A percentile compares a stretch with the other conserved stretches of the same genome.
Conservation (phyloP, 2,888 invertebrate genomes). For the Apamea anceps region DNA sequence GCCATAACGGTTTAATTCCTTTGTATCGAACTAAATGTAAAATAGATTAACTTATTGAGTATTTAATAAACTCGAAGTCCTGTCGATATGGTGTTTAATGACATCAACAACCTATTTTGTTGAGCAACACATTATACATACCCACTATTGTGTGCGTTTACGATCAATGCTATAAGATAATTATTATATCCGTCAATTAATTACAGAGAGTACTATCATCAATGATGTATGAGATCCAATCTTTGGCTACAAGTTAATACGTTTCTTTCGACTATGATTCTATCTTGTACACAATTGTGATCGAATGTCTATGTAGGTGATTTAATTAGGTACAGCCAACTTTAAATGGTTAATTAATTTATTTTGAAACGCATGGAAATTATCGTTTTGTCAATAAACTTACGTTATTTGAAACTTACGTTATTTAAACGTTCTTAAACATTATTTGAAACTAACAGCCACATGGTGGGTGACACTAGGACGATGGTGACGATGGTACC, state of each 20-base stretch:
- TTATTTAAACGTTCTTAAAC: not conserved
- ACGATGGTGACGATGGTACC: too few relatives aligned
- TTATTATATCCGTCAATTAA: conserved; percentile 52
- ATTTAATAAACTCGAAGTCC: conserved; percentile 59
- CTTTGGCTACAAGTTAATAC: conserved; percentile 53
- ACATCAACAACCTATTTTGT: conserved; percentile 28
- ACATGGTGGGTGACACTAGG: not conserved
- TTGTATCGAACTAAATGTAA: conserved; percentile 72
- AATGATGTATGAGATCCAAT: conserved; percentile 58
- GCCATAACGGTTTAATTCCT: conserved; percentile 67
- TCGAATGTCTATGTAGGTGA: conserved; percentile 11
- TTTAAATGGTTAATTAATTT: not conserved
- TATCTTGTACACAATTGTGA: conserved; percentile 19
- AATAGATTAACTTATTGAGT: conserved; percentile 71
- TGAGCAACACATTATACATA: not conserved
- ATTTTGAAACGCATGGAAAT: not conserved
- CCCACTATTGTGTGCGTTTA: conserved; percentile 24
- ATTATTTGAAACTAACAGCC: not conserved
- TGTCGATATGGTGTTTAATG: conserved; percentile 36
- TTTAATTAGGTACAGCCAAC: conserved; percentile 24
- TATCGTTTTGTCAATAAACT: not conserved
- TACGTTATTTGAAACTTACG: not conserved
- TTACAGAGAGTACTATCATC: conserved; percentile 32
- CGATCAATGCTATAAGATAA: conserved; percentile 31
- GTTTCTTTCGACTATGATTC: conserved; percentile 26